A percentile compares a stretch with the other conserved stretches of the same genome.
Conservation (phyloP, 2,888 invertebrate species). For the Drosophila melanosoma region DNA sequence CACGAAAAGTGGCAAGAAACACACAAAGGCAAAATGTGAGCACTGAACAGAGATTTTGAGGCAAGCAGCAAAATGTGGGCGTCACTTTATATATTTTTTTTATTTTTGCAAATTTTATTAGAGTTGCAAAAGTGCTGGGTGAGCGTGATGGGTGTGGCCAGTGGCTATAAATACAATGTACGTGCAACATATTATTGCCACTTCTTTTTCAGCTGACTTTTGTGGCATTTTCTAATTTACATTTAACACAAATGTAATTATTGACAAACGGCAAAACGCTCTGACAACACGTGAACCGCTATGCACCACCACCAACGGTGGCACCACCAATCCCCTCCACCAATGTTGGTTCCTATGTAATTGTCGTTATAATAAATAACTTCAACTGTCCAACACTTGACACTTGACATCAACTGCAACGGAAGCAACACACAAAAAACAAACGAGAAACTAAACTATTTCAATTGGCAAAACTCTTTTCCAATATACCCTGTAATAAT, state of each 20-base stretch:
- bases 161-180: constrained; percentile 34
- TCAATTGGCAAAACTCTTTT: constrained; percentile 9
- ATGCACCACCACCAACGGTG: constrained; percentile 5
- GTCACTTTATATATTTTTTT: constrained; percentile 4
- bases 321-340: constrained; percentile 13
- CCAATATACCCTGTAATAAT: constrained; percentile 38
- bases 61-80: constrained; percentile 39
- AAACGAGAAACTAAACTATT: constrained; percentile 22
- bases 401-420: constrained; percentile 82
- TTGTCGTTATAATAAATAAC: constrained; percentile 83
- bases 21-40: constrained; percentile 45
- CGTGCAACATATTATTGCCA: constrained; percentile 53
- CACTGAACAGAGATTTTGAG: constrained; percentile 38
- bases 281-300: constrained; percentile 51
- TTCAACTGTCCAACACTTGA: constrained; percentile 82
- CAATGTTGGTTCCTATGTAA: constrained; percentile 58
- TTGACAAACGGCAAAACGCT: constrained; percentile 63
- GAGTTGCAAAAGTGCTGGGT: constrained; percentile 18
- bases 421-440: constrained; percentile 63
- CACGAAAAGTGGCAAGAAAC: constrained; percentile 13
- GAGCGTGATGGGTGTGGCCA: constrained; percentile 36
- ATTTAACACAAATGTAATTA: constrained; percentile 78
- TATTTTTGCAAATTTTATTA: constrained; percentile 43
- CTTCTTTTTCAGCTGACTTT: constrained; percentile 43
- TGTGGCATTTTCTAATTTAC: constrained; percentile 76